These are phyloP conservation scores for Drymonia ruficornis DNA, from an alignment of 2,888 invertebrate species.

Conservation along the genomic window DNA sequence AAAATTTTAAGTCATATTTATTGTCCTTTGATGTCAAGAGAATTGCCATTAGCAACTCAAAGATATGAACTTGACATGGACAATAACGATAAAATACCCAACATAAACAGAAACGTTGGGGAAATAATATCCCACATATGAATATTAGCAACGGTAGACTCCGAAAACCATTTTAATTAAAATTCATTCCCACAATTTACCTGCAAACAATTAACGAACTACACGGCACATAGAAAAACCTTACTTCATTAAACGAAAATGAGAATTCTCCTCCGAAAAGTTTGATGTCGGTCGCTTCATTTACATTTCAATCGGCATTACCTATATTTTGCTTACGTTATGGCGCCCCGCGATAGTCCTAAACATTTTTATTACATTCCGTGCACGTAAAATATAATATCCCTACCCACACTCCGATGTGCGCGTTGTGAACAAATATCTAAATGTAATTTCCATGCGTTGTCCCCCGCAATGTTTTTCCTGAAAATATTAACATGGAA, in stretches of 20 bases:
- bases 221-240: slow-evolving; percentile 39
- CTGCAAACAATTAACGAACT: slow-evolving; percentile 37
- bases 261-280: slow-evolving; percentile 53
- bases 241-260: slow-evolving; percentile 58
- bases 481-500: slow-evolving; percentile 84
- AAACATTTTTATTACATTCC: slow-evolving; percentile 82
- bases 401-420: slow-evolving; percentile 78
- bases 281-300: slow-evolving; percentile 70
- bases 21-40: no score
- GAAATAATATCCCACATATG: neutral
- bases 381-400: slow-evolving; percentile 84
- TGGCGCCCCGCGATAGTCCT: slow-evolving; percentile 58
- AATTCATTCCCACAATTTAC: slow-evolving; percentile 16
- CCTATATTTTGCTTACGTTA: slow-evolving; percentile 57
- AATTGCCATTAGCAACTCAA: no score
- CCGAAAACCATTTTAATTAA: slow-evolving; percentile 21
- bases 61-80: neutral
- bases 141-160: neutral
- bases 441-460: slow-evolving; percentile 85
- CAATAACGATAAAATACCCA: neutral
- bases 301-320: slow-evolving; percentile 79
- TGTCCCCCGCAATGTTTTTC: slow-evolving; percentile 84
- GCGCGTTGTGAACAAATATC: slow-evolving; percentile 82
- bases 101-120: neutral
- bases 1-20: no score